Evolutionary conservation across 2,797 vertebrate genomes (phyloP).

Genomic region (Fistularia commersonii): DNA sequence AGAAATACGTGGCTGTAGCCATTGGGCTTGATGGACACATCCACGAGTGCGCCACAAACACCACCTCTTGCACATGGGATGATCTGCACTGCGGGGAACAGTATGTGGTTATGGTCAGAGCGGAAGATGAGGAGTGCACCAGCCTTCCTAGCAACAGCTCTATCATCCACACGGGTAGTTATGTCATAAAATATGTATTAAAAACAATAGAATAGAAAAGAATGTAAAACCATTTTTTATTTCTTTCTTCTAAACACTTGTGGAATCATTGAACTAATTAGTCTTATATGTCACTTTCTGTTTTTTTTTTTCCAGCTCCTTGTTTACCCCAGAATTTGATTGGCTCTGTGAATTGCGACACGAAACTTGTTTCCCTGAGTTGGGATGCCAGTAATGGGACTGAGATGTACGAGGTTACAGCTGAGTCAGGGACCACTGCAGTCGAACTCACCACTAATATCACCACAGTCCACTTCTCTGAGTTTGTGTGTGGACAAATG

Average conservation of each 20-base stretch:
- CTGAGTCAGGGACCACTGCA: constrained; percentile 12
- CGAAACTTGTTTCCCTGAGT: constrained; percentile 43
- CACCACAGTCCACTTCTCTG: constrained; percentile 39
- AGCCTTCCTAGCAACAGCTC: constrained; percentile 57
- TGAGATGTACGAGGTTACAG: constrained; percentile 42
- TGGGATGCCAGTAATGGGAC: constrained; percentile 54
- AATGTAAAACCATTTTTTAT: no score
- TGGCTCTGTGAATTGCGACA: constrained; percentile 41
- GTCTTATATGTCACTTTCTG: not conserved
- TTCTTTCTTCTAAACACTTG: no score
- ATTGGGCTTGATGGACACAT: constrained; percentile 47
- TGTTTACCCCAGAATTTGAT: constrained; percentile 51
- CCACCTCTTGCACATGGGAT: constrained; percentile 58
- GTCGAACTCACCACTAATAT: constrained; percentile 24
- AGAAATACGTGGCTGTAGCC: constrained; percentile 49
- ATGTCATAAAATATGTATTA: not conserved
- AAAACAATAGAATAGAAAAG: no score
- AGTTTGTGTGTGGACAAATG: constrained; percentile 56
- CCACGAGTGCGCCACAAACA: constrained; percentile 49
- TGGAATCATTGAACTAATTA: not conserved
- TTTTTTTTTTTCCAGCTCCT: constrained; percentile 38
- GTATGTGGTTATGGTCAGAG: constrained; percentile 63
- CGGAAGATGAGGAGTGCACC: constrained; percentile 54
- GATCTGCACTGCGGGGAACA: constrained; percentile 66
- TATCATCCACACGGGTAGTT: constrained; percentile 55